Percentiles rank a stretch among this genome's conserved stretches.
Evolutionary conservation across 2,888 invertebrate species (phyloP).

Genomic region (Lissocephala sabroskyi): DNA sequence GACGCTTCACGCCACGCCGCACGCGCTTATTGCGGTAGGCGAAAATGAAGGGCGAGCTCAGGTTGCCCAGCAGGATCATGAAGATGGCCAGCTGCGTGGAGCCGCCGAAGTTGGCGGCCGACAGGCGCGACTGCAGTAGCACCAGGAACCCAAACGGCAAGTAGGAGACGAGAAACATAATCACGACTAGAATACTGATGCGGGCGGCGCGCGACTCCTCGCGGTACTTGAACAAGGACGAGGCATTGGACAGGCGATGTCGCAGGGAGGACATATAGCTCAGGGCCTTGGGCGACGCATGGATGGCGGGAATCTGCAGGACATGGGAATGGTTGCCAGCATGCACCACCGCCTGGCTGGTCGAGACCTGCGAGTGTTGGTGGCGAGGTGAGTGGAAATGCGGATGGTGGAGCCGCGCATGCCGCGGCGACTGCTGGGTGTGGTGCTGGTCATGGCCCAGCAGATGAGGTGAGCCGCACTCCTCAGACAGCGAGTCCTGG

Average conservation of each 20-base stretch:
- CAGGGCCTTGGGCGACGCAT: constrained; percentile 70
- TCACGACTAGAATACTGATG: constrained; percentile 78
- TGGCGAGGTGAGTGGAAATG: constrained; percentile 40
- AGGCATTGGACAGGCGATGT: constrained; percentile 87
- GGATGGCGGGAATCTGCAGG: constrained; percentile 70
- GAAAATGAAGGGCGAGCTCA: constrained; percentile 72
- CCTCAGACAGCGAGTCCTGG: constrained; percentile 47
- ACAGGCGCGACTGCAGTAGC: constrained; percentile 67
- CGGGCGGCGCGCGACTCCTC: constrained; percentile 93
- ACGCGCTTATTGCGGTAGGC: constrained; percentile 73
- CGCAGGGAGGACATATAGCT: constrained; percentile 81
- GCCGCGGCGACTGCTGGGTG: constrained; percentile 16
- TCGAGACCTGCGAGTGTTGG: constrained; percentile 23
- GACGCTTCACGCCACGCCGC: constrained; percentile 70
- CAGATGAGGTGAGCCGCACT: constrained; percentile 57
- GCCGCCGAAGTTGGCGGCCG: constrained; percentile 67
- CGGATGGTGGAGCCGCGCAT: constrained; percentile 27
- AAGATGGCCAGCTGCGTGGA: constrained; percentile 70
- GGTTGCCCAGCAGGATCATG: constrained; percentile 70
- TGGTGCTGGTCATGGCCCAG: constrained; percentile 45
- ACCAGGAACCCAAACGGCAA: constrained; percentile 71
- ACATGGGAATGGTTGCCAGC: constrained; percentile 39
- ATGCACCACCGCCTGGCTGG: constrained; percentile 11
- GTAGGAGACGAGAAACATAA: constrained; percentile 73
- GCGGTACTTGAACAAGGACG: constrained; percentile 86